These are phyloP conservation scores for Drosophila aff. DNA, from an alignment of 1,140 invertebrate species.

Conservation along the genomic window DNA sequence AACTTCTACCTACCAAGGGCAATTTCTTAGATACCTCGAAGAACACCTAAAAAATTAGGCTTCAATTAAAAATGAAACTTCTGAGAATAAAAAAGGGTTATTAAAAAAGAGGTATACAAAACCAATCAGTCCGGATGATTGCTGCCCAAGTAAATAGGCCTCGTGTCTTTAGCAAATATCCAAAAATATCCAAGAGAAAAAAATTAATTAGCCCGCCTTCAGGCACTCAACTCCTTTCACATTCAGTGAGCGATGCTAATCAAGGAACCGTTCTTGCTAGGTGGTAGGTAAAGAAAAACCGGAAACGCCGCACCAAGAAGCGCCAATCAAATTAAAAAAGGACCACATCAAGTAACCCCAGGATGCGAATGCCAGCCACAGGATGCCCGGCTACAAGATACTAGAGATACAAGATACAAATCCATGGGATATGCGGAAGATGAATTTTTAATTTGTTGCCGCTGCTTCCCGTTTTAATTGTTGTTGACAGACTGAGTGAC, in stretches of 20 bases:
- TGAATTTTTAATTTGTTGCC: constrained; percentile 83
- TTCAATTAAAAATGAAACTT: constrained; percentile 37
- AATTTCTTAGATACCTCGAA: neutral
- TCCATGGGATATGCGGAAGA: constrained; percentile 67
- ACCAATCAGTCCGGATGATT: neutral
- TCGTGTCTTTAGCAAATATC: constrained; percentile 62
- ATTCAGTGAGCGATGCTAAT: constrained; percentile 44
- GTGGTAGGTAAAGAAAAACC: constrained; percentile 58
- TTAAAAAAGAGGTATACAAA: neutral
- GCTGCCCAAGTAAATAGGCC: constrained; percentile 9
- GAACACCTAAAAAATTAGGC: constrained; percentile 35
- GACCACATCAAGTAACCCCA: constrained; percentile 39
- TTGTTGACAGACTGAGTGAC: constrained; percentile 73
- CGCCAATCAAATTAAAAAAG: constrained; percentile 74
- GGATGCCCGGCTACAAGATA: constrained; percentile 18
- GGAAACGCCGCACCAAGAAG: constrained; percentile 56
- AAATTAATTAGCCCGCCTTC: constrained; percentile 59
- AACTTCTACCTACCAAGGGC: neutral
- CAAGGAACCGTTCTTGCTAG: constrained; percentile 40
- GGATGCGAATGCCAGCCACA: constrained; percentile 33
- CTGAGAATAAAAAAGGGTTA: neutral
- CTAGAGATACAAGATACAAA: constrained; percentile 44
- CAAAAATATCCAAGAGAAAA: constrained; percentile 42
- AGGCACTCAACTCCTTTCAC: constrained; percentile 25
- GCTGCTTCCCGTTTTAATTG: constrained; percentile 82